These are phyloP conservation scores for Pelusios castaneus DNA, from an alignment of 2,113 vertebrate genomes.

Conservation along the genomic window DNA sequence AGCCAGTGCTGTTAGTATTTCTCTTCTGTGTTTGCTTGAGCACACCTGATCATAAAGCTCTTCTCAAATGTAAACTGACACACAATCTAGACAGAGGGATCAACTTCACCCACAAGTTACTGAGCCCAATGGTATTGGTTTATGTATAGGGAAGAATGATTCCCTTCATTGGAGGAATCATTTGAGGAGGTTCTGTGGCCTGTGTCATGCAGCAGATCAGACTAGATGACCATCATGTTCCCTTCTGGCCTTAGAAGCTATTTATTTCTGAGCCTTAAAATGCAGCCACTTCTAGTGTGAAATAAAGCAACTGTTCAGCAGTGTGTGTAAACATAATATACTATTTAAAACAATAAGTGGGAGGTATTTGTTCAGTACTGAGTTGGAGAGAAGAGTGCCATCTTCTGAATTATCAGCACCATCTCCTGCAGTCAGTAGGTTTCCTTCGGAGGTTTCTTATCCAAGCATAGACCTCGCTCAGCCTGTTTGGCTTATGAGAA, in stretches of 20 bases:
- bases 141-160: not conserved
- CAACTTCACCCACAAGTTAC: not conserved
- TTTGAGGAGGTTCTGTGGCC: not conserved
- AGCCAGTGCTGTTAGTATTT: not conserved
- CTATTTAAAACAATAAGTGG: rapidly evolving
- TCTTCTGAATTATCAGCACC: not conserved
- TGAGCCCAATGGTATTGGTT: not conserved
- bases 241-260: not conserved
- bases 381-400: not conserved
- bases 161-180: not conserved
- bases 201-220: not conserved
- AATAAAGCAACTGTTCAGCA: not conserved
- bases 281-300: not conserved
- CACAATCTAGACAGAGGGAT: not conserved
- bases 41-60: not conserved
- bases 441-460: not conserved
- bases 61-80: rapidly evolving
- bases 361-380: rapidly evolving
- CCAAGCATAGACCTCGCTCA: not conserved
- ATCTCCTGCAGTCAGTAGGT: not conserved
- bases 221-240: not conserved
- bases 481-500: rapidly evolving
- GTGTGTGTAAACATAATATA: rapidly evolving
- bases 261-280: not conserved
- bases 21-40: not conserved